phyloP scores from a whole-genome alignment of 2,113 vertebrate genomes.

The Motacilla alba region DNA sequence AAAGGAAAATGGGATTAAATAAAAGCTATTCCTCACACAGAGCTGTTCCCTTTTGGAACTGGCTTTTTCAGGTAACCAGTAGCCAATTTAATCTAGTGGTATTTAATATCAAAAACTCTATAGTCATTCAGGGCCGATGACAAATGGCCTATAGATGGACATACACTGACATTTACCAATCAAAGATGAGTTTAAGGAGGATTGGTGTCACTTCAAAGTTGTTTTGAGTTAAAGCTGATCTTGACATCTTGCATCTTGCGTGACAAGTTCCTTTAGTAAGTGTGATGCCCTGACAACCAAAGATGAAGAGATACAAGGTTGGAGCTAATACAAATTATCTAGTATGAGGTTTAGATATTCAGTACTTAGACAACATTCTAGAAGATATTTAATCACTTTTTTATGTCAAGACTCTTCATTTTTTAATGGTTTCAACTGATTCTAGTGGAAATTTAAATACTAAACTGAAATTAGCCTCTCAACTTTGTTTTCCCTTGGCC shows the following conservation, averaged over 20 bases:
- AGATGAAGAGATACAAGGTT: neutral
- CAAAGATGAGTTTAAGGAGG: neutral
- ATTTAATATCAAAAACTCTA: neutral
- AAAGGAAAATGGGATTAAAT: neutral
- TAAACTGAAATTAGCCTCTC: neutral
- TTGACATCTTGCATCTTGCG: neutral
- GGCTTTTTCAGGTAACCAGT: neutral
- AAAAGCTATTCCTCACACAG: neutral
- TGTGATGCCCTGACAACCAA: neutral
- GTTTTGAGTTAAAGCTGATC: neutral
- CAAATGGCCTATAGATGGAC: neutral
- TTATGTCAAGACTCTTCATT: neutral
- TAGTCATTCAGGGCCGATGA: neutral
- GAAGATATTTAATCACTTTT: neutral
- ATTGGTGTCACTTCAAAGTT: neutral
- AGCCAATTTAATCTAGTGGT: neutral
- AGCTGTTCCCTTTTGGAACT: neutral
- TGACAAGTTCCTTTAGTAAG: neutral
- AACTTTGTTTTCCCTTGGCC: neutral
- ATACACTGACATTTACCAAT: neutral
- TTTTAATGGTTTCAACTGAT: neutral
- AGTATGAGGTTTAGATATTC: neutral
- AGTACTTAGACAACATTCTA: neutral
- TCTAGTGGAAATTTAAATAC: neutral
- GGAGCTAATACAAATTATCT: neutral